Conservation (phyloP, 2,797 vertebrate species). For the Sarcoramphus papa region DNA sequence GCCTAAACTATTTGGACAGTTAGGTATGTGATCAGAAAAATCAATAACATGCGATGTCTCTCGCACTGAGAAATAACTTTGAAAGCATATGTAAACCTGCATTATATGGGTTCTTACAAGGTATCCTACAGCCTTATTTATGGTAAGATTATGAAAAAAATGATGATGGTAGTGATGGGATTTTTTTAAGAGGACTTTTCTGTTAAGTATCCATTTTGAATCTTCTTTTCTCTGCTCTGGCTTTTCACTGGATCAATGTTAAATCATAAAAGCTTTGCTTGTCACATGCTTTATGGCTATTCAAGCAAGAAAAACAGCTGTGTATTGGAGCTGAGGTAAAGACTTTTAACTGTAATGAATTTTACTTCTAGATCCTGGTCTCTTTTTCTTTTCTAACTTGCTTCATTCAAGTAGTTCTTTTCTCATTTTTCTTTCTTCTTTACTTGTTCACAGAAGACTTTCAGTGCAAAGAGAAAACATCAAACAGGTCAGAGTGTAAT, state of each 20-base stretch:
- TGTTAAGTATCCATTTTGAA: background rate
- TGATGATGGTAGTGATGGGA: fast-evolving
- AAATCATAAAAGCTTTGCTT: background rate
- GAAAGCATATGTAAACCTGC: background rate
- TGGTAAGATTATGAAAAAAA: background rate
- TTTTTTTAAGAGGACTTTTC: background rate
- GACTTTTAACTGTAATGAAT: background rate
- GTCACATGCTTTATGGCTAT: background rate
- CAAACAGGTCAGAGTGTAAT: background rate
- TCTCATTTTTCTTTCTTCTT: background rate
- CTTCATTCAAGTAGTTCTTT: background rate
- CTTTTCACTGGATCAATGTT: background rate
- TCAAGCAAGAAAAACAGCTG: background rate
- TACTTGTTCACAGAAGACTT: background rate
- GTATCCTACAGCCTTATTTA: background rate
- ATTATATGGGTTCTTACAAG: background rate
- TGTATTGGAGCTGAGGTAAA: background rate
- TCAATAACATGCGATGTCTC: background rate
- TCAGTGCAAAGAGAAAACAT: background rate
- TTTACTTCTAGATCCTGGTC: background rate
- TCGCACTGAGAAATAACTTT: background rate
- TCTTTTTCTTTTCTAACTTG: background rate
- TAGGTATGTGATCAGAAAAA: background rate
- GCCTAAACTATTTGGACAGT: background rate
- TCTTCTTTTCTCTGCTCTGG: background rate